phyloP scores from a whole-genome alignment of 2,797 vertebrate genomes.

The Calcarius lapponicus region DNA sequence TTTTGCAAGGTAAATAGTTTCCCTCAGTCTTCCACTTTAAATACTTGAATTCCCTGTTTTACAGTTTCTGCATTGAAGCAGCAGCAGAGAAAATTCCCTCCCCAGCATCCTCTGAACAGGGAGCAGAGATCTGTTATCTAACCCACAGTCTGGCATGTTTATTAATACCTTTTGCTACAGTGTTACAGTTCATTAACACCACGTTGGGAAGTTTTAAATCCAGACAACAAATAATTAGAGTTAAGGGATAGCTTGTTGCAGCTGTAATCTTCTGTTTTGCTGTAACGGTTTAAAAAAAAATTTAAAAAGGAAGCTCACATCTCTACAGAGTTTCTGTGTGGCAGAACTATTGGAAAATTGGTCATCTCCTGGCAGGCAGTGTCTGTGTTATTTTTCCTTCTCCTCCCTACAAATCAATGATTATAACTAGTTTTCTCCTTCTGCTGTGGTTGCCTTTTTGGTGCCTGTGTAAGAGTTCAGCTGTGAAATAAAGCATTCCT shows the following conservation, averaged over 20 bases:
- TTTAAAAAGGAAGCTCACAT: background rate
- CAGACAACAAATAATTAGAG: slow-evolving; percentile 49
- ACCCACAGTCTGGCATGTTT: background rate
- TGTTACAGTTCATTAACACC: slow-evolving; percentile 48
- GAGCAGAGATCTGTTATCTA: background rate
- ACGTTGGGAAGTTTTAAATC: slow-evolving; percentile 52
- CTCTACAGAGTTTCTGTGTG: background rate
- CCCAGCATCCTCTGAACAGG: background rate
- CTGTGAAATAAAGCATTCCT: background rate
- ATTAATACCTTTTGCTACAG: slow-evolving; percentile 38
- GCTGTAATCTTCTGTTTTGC: slow-evolving; percentile 32
- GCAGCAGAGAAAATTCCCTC: background rate
- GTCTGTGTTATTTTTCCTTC: background rate
- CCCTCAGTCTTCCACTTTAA: background rate
- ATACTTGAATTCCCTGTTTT: background rate
- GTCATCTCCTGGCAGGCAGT: slow-evolving; percentile 16
- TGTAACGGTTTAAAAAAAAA: background rate
- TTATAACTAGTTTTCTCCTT: slow-evolving; percentile 19
- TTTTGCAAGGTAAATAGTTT: slow-evolving; percentile 15
- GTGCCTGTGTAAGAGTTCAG: background rate
- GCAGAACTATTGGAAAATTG: slow-evolving; percentile 46
- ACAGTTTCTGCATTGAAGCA: background rate
- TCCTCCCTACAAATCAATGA: background rate
- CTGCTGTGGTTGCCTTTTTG: background rate
- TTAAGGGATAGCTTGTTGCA: slow-evolving; percentile 53